Evolutionary conservation across 2,113 vertebrate genomes (phyloP).

Genomic region (Astur gentilis): DNA sequence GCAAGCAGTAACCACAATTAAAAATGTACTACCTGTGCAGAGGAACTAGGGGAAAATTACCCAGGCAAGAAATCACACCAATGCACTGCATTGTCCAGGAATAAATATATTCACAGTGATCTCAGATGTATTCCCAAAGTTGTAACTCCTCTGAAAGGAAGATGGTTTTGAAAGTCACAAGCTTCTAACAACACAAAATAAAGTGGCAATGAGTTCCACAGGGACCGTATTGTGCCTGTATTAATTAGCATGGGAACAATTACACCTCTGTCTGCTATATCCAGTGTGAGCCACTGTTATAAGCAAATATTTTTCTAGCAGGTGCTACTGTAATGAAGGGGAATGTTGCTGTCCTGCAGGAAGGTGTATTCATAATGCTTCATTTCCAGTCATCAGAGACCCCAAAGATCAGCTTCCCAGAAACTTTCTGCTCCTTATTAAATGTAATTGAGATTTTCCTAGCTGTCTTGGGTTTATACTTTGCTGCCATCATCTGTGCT

Average conservation of each 20-base stretch:
- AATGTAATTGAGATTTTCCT: not conserved
- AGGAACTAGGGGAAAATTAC: not conserved
- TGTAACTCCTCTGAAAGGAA: not conserved
- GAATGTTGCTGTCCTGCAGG: not conserved
- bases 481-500: slow-evolving; percentile 57
- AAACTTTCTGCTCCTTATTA: not conserved
- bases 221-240: not conserved
- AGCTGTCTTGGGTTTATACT: slow-evolving; percentile 11
- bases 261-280: not conserved
- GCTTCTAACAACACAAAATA: not conserved
- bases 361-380: not conserved
- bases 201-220: not conserved
- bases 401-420: not conserved
- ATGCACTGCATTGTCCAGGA: not conserved
- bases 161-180: not conserved
- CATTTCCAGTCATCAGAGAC: not conserved
- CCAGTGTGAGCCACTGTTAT: not conserved
- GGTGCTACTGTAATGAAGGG: not conserved
- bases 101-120: not conserved
- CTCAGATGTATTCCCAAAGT: not conserved
- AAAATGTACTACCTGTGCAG: fast-evolving
- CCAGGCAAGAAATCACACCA: not conserved
- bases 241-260: not conserved
- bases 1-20: not conserved
- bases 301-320: not conserved